phyloP scores from a whole-genome alignment of 2,113 vertebrate species.

The Hippocampus zosterae region DNA sequence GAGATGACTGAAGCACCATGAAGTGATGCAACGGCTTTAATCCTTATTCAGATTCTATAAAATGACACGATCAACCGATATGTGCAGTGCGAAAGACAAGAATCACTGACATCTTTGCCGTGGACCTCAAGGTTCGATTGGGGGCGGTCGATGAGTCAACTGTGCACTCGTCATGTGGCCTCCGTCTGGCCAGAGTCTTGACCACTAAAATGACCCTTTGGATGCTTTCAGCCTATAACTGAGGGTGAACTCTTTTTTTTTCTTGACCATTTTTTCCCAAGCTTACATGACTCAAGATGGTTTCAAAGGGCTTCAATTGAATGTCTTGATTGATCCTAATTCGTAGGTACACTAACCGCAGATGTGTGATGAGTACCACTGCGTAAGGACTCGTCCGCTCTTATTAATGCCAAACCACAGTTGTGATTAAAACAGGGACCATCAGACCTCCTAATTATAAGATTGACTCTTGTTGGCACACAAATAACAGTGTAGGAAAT shows the following conservation, averaged over 20 bases:
- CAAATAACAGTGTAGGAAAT: conserved; percentile 6
- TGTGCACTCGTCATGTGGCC: conserved; percentile 16
- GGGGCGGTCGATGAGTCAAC: conserved; percentile 33
- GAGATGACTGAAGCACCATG: background rate
- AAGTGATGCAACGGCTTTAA: no score
- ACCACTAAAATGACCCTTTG: conserved; percentile 19
- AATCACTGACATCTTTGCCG: background rate
- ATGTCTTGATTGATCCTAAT: conserved; percentile 4
- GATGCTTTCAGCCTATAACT: conserved; percentile 32
- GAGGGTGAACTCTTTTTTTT: conserved; percentile 28
- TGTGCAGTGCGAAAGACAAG: background rate
- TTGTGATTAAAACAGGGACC: background rate
- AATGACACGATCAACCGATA: background rate
- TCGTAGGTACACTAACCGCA: background rate
- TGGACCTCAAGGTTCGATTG: conserved; percentile 18
- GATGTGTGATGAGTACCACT: background rate
- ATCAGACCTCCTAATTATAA: conserved; percentile 7
- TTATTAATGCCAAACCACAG: conserved; percentile 8
- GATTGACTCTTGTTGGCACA: conserved; percentile 12
- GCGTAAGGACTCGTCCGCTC: background rate
- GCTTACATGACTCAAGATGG: background rate
- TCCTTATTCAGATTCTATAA: background rate
- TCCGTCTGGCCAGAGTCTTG: conserved; percentile 21
- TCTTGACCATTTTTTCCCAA: background rate
- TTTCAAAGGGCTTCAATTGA: background rate